Conservation (phyloP, 1,140 invertebrate genomes). For the Tenebrio molitor region DNA sequence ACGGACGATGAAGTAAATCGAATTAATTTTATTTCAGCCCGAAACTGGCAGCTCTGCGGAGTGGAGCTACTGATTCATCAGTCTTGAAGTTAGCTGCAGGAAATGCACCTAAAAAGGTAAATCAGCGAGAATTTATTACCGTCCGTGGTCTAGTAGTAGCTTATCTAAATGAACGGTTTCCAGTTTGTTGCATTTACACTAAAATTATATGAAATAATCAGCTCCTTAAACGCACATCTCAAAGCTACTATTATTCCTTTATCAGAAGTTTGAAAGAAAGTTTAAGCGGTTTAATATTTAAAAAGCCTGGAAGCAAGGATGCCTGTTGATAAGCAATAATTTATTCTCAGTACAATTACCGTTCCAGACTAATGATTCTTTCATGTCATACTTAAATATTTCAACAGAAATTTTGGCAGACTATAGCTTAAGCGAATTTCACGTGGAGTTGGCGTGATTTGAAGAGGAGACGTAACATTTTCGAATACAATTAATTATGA, state of each 20-base stretch:
- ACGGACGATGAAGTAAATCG: too few species aligned
- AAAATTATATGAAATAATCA: conserved; percentile 44
- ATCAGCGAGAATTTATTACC: conserved; percentile 7
- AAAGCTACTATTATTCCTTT: conserved; percentile 45
- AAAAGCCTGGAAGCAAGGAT: conserved; percentile 34
- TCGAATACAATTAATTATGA: neutral
- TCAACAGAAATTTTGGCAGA: conserved; percentile 7
- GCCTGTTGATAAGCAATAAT: conserved; percentile 46
- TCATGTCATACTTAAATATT: conserved; percentile 9
- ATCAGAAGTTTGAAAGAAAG: conserved; percentile 45
- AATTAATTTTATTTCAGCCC: too few species aligned
- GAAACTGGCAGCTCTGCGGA: too few species aligned
- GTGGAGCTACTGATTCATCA: too few species aligned
- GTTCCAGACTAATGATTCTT: too few species aligned
- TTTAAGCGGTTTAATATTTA: conserved; percentile 44
- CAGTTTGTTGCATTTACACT: conserved; percentile 40
- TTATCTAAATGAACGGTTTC: conserved; percentile 44
- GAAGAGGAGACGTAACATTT: neutral
- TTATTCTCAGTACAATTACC: conserved; percentile 37
- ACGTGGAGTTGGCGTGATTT: neutral
- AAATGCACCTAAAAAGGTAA: conserved; percentile 24
- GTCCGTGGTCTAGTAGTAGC: conserved; percentile 22
- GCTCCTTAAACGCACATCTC: conserved; percentile 16
- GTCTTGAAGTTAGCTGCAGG: neutral
- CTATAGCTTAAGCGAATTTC: neutral